These are phyloP conservation scores for Ceramica pisi DNA, from an alignment of 2,888 invertebrate genomes.

Conservation along the genomic window DNA sequence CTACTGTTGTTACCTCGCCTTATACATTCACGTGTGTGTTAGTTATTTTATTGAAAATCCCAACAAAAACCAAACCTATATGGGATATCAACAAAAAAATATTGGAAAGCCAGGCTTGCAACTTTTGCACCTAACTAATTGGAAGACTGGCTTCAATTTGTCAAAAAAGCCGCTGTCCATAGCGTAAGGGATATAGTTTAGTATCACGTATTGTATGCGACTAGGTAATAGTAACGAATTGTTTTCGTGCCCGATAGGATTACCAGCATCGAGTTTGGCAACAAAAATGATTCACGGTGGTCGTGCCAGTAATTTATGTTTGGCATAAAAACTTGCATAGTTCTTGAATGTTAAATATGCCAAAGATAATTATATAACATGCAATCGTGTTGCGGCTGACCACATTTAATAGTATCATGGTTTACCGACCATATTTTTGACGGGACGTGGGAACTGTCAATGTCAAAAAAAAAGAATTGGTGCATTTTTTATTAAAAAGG, in stretches of 20 bases:
- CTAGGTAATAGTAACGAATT: conserved; percentile 18
- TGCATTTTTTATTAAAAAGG: no score
- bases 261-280: conserved; percentile 27
- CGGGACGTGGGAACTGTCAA: background rate
- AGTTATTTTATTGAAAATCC: background rate
- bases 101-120: background rate
- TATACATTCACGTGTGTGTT: background rate
- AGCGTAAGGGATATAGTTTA: background rate
- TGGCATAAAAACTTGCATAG: background rate
- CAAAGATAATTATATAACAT: no score
- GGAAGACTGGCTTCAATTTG: conserved; percentile 2
- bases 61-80: background rate
- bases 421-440: background rate
- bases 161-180: background rate
- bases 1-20: background rate
- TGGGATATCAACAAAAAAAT: background rate
- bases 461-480: background rate
- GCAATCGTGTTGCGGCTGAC: no score
- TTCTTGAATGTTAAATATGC: background rate
- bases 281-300: conserved; percentile 21
- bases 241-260: conserved; percentile 12
- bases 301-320: conserved; percentile 12
- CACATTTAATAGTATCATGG: background rate
- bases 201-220: conserved; percentile 28
- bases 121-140: background rate